Evolutionary conservation across 2,888 invertebrate species (phyloP).

Genomic region (Diarsia mendica): DNA sequence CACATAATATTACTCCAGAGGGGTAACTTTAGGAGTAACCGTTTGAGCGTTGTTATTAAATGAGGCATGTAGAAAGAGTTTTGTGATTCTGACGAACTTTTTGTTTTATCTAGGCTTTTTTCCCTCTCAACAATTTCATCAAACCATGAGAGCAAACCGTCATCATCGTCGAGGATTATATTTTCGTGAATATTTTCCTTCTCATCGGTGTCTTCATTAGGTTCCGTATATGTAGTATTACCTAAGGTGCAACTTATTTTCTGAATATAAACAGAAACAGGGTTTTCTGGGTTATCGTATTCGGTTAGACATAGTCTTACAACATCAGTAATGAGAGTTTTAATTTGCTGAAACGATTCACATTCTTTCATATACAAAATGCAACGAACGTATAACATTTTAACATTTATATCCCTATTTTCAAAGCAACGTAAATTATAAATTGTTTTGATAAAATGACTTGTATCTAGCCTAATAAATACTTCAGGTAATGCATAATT

Average conservation of each 20-base stretch:
- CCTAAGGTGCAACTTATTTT: conserved; percentile 51
- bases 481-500: conserved; percentile 48
- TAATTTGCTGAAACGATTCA: conserved; percentile 51
- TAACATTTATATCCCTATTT: conserved; percentile 51
- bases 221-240: conserved; percentile 49
- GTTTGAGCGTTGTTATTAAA: conserved; percentile 52
- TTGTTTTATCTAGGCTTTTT: conserved; percentile 50
- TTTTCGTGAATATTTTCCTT: conserved; percentile 51
- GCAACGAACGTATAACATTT: conserved; percentile 52
- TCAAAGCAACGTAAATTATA: conserved; percentile 52
- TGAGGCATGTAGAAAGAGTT: conserved; percentile 52
- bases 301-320: conserved; percentile 51
- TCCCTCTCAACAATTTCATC: conserved; percentile 53
- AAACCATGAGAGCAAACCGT: conserved; percentile 51
- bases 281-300: conserved; percentile 49
- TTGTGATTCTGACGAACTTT: conserved; percentile 45
- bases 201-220: conserved; percentile 50
- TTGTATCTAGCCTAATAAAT: conserved; percentile 37
- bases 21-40: conserved; percentile 53
- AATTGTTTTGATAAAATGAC: conserved; percentile 31
- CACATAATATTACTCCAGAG: conserved; percentile 55
- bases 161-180: conserved; percentile 51
- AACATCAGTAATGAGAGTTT: conserved; percentile 51
- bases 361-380: conserved; percentile 51
- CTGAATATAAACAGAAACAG: conserved; percentile 49